Evolutionary conservation across 2,888 invertebrate genomes (phyloP).

Genomic region (Bembecia ichneumoniformis): DNA sequence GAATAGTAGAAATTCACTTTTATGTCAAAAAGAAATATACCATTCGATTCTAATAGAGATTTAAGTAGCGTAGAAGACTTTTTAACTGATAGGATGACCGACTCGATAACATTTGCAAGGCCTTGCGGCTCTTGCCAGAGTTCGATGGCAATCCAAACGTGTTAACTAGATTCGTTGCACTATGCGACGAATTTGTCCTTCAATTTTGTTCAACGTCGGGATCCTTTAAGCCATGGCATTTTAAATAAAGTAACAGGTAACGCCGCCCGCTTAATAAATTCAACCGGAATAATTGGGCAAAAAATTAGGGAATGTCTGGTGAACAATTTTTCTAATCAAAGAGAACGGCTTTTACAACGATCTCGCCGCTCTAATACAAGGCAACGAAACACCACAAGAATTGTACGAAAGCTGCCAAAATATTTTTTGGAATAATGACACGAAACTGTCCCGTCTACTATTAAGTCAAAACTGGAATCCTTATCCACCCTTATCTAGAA

Average conservation of each 20-base stretch:
- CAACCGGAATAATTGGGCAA: neutral
- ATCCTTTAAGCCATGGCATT: neutral
- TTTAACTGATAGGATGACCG: too few species aligned
- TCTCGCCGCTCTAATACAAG: neutral
- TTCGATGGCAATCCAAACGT: slow-evolving; percentile 1
- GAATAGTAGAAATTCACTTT: too few species aligned
- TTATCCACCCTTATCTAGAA: too few species aligned
- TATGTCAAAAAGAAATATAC: too few species aligned
- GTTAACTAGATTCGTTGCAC: neutral
- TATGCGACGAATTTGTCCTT: neutral
- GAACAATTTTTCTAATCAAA: neutral
- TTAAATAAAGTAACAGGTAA: slow-evolving; percentile 1
- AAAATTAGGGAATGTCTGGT: neutral
- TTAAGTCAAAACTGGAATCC: neutral
- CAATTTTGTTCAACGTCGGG: neutral
- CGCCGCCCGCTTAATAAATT: neutral
- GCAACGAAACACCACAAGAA: neutral
- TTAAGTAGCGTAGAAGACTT: too few species aligned
- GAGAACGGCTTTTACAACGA: neutral
- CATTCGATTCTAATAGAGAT: too few species aligned
- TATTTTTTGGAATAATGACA: slow-evolving; percentile 1
- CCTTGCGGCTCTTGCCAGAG: neutral
- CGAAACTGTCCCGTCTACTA: neutral
- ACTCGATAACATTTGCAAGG: neutral
- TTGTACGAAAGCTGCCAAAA: neutral